Percentiles rank a stretch among this genome's conserved stretches.
Evolutionary conservation across 2,113 vertebrate genomes (phyloP).

Genomic region (Syngnathus floridae): DNA sequence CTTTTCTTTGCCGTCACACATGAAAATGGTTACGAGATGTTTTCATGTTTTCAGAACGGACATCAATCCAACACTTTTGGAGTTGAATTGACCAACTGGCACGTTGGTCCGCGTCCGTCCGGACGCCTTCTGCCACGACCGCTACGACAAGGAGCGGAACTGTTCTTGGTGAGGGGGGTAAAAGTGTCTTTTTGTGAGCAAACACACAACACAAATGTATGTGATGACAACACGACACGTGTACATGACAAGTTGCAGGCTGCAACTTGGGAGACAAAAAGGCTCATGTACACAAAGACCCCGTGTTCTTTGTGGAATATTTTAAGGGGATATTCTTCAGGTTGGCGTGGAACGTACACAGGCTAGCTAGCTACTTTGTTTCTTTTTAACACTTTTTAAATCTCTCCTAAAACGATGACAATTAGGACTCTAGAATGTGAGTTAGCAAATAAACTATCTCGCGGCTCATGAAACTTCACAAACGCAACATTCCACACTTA

Average conservation of each 20-base stretch:
- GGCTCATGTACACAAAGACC: constrained; percentile 88
- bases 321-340: constrained; percentile 92
- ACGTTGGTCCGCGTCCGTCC: background rate
- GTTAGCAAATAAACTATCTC: background rate
- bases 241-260: constrained; percentile 86
- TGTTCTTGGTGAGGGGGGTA: background rate
- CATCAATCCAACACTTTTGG: background rate
- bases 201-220: background rate
- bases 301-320: constrained; percentile 71
- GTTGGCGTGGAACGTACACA: constrained; percentile 29
- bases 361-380: background rate
- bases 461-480: background rate
- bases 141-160: background rate
- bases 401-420: background rate
- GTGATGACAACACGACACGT: constrained; percentile 49
- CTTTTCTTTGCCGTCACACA: constrained; percentile 11
- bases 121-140: background rate
- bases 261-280: constrained; percentile 82
- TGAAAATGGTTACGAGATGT: background rate
- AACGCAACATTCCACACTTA: background rate
- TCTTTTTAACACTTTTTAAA: background rate
- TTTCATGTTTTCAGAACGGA: constrained; percentile 6
- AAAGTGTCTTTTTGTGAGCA: background rate
- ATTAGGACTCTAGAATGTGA: background rate
- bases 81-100: background rate